Conservation (phyloP, 2,888 invertebrate species). For the Idaea dimidiata region DNA sequence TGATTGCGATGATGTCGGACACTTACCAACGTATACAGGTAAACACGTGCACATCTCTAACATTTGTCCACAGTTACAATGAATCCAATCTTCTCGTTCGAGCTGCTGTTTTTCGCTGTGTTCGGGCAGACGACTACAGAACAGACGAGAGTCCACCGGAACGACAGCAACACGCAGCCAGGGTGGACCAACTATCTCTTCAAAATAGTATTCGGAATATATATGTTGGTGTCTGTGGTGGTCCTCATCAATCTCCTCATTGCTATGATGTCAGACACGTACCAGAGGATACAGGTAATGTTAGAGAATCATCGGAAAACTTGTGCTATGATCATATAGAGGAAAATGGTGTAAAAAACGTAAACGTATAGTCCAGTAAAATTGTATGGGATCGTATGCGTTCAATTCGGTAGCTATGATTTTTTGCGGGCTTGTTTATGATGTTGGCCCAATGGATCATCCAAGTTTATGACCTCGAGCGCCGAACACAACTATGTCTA, state of each 20-base stretch:
- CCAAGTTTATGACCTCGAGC: no score
- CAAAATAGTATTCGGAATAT: slow-evolving; percentile 94
- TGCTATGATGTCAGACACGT: slow-evolving; percentile 99
- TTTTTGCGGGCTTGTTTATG: no score
- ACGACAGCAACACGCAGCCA: slow-evolving; percentile 84
- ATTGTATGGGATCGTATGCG: no score
- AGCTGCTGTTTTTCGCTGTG: slow-evolving; percentile 98
- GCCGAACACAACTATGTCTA: no score
- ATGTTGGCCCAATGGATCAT: no score
- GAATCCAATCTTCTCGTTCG: slow-evolving; percentile 95
- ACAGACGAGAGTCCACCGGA: slow-evolving; percentile 84
- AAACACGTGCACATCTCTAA: slow-evolving; percentile 72
- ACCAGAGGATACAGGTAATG: slow-evolving; percentile 97
- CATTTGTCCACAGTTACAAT: slow-evolving; percentile 91
- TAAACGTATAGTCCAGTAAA: no score
- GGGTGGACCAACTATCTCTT: slow-evolving; percentile 92
- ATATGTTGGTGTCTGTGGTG: slow-evolving; percentile 99
- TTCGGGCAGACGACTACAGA: slow-evolving; percentile 96
- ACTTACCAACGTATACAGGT: slow-evolving; percentile 99
- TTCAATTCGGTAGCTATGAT: no score
- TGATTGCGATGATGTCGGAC: slow-evolving; percentile 99
- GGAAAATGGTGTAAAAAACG: no score
- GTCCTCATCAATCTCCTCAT: slow-evolving; percentile 99
- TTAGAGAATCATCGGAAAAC: slow-evolving; percentile 16
- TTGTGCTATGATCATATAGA: not conserved